Base-by-base conservation (phyloP, 1,140 invertebrate genomes). In the Lepidurus couesii region DNA sequence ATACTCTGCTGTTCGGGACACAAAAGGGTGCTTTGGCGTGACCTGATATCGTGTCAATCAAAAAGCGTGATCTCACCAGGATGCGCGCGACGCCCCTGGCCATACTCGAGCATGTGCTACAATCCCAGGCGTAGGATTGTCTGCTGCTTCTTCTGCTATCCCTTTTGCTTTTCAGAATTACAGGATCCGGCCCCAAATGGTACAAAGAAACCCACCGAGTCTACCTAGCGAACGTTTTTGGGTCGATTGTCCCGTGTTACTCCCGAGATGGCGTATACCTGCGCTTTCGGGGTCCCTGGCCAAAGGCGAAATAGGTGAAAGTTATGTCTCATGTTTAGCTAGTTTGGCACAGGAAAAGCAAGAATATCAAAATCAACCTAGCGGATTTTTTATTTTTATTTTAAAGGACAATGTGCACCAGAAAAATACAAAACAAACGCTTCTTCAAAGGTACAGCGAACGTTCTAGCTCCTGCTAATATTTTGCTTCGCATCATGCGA, bases 1-100 rank as follows among this genome's bases (percentile, higher is more conserved):
- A 65, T 65, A n/a, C 53, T 65, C 21, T 65, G 53, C 53, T 21
- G 53, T 65, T 13, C 53, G 53, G 53, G 53, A 65, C 53, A 65
- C 21, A 65, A 65, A 65, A 21, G 53, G 53, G 16, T 65, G 53
- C 53, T 65, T 65, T 65, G 21, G 53, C 53, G 53, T 65, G 53
- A 65, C 53, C 53, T 65, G 53, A 65, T 65, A 65, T 65, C 53
- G 53, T 65, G 53, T 65, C 53, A 65, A 65, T 65, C 53, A 65
- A 65, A 65, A 65, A 65, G 53, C 53, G 53, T 65, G 53, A 65
- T 65, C 53, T 65, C 53, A 65, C 53, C 53, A 65, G 53, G 53
- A 65, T 65, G 53, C 53, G 53, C 53, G 9, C 53, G 53, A 65
- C 53, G 53, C 53, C 53, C n/a, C 6, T 13, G 53, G 53, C 53